phyloP scores from a whole-genome alignment of 2,888 invertebrate genomes.

The Orthosia cruda region DNA sequence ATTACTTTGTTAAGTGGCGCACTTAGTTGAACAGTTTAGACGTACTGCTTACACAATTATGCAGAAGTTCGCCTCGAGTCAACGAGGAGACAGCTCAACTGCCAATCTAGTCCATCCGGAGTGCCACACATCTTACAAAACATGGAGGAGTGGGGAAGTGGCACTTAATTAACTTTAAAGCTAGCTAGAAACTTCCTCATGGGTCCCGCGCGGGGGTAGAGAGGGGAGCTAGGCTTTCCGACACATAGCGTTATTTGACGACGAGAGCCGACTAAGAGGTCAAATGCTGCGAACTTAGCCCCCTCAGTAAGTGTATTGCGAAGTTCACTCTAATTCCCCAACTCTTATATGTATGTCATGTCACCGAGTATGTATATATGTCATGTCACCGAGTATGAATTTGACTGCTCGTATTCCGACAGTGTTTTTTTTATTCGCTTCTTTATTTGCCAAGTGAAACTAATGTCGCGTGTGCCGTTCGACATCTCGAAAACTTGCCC shows the following conservation, averaged over 20 bases:
- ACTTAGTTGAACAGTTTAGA: too few species aligned
- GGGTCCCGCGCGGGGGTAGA: constrained; percentile 42
- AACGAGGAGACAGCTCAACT: too few species aligned
- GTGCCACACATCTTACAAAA: too few species aligned
- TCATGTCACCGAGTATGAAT: constrained; percentile 68
- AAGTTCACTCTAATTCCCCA: constrained; percentile 78
- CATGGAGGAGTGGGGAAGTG: constrained; percentile 64
- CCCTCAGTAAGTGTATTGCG: constrained; percentile 80
- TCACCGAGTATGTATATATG: too few species aligned
- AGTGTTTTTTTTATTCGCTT: constrained; percentile 70
- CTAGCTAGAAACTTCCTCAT: constrained; percentile 82
- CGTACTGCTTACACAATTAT: too few species aligned
- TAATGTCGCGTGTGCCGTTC: constrained; percentile 69
- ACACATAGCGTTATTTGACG: constrained; percentile 80
- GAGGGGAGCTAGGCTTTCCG: constrained; percentile 71
- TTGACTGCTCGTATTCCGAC: constrained; percentile 67
- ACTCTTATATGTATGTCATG: too few species aligned
- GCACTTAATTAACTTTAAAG: constrained; percentile 88
- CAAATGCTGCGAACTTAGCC: constrained; percentile 80
- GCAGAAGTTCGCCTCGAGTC: too few species aligned
- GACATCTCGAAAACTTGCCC: constrained; percentile 63
- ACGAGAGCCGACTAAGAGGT: constrained; percentile 77
- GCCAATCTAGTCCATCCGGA: too few species aligned
- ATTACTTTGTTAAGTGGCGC: too few species aligned
- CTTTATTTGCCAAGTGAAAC: constrained; percentile 68